These are phyloP conservation scores for Athripsodes cinereus DNA, from an alignment of 2,888 invertebrate species.

Conservation along the genomic window DNA sequence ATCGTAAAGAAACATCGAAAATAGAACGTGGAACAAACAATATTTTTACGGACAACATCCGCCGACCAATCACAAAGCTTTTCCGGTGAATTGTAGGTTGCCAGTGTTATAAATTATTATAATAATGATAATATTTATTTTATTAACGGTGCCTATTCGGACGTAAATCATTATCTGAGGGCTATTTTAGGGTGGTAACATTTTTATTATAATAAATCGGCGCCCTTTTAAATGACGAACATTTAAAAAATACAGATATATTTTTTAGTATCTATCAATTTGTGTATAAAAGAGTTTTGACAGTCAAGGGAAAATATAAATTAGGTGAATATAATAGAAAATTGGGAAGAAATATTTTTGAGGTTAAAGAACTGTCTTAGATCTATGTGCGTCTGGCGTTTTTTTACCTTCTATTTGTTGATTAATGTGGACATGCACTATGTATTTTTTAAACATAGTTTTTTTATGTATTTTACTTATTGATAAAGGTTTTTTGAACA, in stretches of 20 bases:
- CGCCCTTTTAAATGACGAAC: not conserved
- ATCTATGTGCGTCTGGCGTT: too few species aligned
- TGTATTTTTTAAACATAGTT: too few species aligned
- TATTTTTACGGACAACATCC: slow-evolving; percentile 3
- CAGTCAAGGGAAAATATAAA: not conserved
- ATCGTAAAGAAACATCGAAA: not conserved
- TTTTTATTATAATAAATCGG: not conserved
- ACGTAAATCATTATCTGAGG: not conserved
- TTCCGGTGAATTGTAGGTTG: slow-evolving; percentile 11
- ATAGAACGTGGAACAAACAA: not conserved
- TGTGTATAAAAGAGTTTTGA: not conserved
- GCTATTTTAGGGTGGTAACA: not conserved
- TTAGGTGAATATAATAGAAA: not conserved
- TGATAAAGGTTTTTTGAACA: too few species aligned
- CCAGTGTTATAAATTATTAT: slow-evolving; percentile 1
- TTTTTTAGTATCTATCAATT: not conserved
- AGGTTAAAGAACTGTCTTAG: not conserved
- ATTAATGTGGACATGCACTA: too few species aligned
- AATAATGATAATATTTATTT: slow-evolving; percentile 1
- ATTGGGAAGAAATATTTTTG: not conserved
- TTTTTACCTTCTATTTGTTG: too few species aligned
- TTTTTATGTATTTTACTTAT: too few species aligned
- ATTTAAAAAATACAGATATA: not conserved
- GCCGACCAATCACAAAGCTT: slow-evolving; percentile 14
- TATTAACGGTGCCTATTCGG: not conserved